Percentiles rank a stretch among this genome's conserved stretches.
These are phyloP conservation scores for Daktulosphaira vitifoliae DNA, from an alignment of 1,140 invertebrate species.

Conservation along the genomic window DNA sequence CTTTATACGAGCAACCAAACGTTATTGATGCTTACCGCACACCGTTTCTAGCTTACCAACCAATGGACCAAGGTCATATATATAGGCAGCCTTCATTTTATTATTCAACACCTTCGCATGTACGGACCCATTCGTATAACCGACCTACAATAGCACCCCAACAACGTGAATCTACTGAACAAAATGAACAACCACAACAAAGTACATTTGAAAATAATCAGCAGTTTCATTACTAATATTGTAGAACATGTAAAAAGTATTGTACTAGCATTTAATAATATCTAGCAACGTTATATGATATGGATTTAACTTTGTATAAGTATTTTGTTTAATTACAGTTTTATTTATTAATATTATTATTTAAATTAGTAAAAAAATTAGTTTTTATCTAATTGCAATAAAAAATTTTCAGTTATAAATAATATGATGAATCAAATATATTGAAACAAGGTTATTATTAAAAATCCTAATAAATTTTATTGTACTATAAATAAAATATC, in stretches of 20 bases:
- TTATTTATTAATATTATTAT: too few species aligned
- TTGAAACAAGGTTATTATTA: too few species aligned
- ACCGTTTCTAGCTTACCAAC: neutral
- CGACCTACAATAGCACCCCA: neutral
- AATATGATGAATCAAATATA: too few species aligned
- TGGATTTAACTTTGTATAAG: too few species aligned
- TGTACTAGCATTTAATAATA: too few species aligned
- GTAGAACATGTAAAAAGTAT: neutral
- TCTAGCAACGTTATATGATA: too few species aligned
- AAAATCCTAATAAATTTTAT: too few species aligned
- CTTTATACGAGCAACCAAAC: conserved; percentile 5
- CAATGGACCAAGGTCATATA: neutral
- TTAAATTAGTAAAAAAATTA: too few species aligned
- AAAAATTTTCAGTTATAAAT: too few species aligned
- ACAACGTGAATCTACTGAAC: neutral
- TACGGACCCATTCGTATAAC: conserved; percentile 10
- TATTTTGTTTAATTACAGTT: too few species aligned
- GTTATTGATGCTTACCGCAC: conserved; percentile 17
- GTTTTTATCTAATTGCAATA: too few species aligned
- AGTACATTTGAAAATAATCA: neutral
- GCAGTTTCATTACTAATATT: conserved; percentile 7
- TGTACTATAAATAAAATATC: too few species aligned
- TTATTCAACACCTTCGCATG: neutral
- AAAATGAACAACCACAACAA: conserved; percentile 3
- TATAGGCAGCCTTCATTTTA: conserved; percentile 12